Conservation (phyloP, 2,888 invertebrate genomes). For the Trichacis sp. region DNA sequence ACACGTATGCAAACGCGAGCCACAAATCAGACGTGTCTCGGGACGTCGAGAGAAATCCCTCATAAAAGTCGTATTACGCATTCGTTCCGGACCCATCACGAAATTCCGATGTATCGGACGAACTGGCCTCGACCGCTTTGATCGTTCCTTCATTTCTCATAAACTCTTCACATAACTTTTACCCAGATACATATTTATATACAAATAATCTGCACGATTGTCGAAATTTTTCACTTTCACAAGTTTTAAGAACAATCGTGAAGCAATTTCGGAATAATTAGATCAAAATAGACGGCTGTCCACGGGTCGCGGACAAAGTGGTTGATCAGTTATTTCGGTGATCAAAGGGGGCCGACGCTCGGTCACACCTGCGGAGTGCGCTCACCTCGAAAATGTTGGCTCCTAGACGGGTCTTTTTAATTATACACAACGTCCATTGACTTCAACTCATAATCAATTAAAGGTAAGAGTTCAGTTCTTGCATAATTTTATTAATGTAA, state of each 20-base stretch:
- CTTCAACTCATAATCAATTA: slow-evolving; percentile 15
- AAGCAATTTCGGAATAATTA: slow-evolving; percentile 31
- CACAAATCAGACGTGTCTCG: slow-evolving; percentile 66
- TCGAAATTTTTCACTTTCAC: not conserved
- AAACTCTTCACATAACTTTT: not conserved
- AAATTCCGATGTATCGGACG: slow-evolving; percentile 54
- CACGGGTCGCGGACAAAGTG: slow-evolving; percentile 62
- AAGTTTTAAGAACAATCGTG: slow-evolving; percentile 14
- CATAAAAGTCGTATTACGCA: slow-evolving; percentile 68
- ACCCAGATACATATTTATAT: not conserved
- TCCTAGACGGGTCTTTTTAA: not conserved
- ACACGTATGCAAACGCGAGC: slow-evolving; percentile 50
- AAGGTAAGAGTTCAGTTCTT: no score
- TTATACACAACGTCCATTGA: not conserved
- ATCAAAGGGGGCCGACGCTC: slow-evolving; percentile 67
- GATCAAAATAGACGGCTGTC: slow-evolving; percentile 40
- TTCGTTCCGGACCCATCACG: slow-evolving; percentile 65
- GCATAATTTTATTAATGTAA: no score
- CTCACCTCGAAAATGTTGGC: slow-evolving; percentile 57
- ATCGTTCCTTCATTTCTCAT: slow-evolving; percentile 11
- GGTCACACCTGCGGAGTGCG: slow-evolving; percentile 68
- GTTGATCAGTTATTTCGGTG: slow-evolving; percentile 59
- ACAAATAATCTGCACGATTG: not conserved
- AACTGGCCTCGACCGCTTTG: slow-evolving; percentile 16
- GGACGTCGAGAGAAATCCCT: slow-evolving; percentile 55